phyloP scores from a whole-genome alignment of 2,888 invertebrate species.

The Xanthorhoe designata region DNA sequence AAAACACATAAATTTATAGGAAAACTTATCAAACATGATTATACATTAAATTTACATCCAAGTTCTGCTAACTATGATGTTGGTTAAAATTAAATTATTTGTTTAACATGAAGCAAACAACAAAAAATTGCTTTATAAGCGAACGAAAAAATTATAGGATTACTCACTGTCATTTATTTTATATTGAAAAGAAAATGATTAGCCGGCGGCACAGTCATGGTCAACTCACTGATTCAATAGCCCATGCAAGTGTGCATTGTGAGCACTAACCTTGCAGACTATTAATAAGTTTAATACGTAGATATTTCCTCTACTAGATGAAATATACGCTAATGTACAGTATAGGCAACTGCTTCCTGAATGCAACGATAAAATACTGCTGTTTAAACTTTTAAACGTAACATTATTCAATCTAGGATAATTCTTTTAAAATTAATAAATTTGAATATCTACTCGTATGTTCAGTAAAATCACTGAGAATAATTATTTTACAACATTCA shows the following conservation, averaged over 20 bases:
- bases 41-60: no score
- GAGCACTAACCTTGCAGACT: slow-evolving; percentile 77
- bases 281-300: slow-evolving; percentile 78
- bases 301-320: slow-evolving; percentile 56
- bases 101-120: not conserved
- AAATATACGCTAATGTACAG: slow-evolving; percentile 40
- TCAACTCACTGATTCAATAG: slow-evolving; percentile 27
- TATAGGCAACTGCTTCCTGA: slow-evolving; percentile 27
- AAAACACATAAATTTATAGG: no score
- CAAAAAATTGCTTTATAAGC: not conserved
- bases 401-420: no score
- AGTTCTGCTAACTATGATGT: no score
- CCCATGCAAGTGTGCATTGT: slow-evolving; percentile 63
- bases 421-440: no score
- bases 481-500: no score
- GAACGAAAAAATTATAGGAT: not conserved
- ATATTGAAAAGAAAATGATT: slow-evolving; percentile 8
- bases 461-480: no score
- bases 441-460: no score
- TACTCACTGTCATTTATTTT: slow-evolving; percentile 2
- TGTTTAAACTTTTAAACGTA: no score
- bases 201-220: slow-evolving; percentile 14
- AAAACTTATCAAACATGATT: no score
- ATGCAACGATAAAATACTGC: slow-evolving; percentile 43
- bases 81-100: not conserved